A percentile compares a stretch with the other conserved stretches of the same genome.
Evolutionary conservation across 2,113 vertebrate genomes (phyloP).

Genomic region (Ptyas mucosa): DNA sequence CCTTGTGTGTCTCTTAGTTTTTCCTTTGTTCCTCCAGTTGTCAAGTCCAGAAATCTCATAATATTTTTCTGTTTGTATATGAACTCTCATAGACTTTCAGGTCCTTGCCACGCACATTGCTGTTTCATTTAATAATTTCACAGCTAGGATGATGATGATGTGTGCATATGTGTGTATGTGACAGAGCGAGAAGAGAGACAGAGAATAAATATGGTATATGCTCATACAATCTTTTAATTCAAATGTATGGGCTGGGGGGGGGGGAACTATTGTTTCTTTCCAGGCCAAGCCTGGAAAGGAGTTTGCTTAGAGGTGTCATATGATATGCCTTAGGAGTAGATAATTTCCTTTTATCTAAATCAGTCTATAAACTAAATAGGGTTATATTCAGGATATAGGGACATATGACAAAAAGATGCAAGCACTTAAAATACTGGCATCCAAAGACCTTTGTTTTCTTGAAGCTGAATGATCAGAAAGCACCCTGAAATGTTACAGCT

Average conservation of each 20-base stretch:
- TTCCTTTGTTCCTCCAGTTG: not conserved
- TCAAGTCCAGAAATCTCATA: not conserved
- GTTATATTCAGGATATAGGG: not conserved
- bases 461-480: not conserved
- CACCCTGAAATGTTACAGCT: not conserved
- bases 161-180: not conserved
- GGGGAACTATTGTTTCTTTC: not conserved
- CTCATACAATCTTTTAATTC: not conserved
- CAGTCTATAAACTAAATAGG: not conserved
- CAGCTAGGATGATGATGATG: not conserved
- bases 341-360: not conserved
- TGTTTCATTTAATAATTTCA: not conserved
- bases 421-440: not conserved
- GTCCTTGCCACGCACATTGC: not conserved
- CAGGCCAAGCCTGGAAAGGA: not conserved
- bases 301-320: not conserved
- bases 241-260: too few relatives aligned
- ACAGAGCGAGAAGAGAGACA: too few relatives aligned
- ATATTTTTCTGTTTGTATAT: not conserved
- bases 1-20: not conserved
- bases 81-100: not conserved
- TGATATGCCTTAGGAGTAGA: not conserved
- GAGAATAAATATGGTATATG: not conserved
- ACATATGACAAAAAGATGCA: not conserved
- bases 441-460: constrained; percentile 11